phyloP scores from a whole-genome alignment of 2,113 vertebrate species.

The Albula glossodonta region DNA sequence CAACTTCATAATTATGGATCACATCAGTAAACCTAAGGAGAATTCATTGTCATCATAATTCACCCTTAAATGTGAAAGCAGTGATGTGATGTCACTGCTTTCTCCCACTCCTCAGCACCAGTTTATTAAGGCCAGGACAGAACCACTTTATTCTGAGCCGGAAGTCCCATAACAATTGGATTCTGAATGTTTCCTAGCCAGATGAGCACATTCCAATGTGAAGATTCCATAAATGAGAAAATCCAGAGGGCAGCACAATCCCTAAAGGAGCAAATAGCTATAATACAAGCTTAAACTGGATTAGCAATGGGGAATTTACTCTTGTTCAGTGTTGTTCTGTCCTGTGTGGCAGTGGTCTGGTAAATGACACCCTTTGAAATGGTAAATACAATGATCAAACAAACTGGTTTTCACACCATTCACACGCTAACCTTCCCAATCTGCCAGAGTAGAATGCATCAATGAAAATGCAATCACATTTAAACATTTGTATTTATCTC shows the following conservation, averaged over 20 bases:
- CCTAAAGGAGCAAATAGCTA: neutral
- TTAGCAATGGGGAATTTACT: neutral
- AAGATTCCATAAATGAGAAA: neutral
- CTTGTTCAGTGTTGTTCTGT: neutral
- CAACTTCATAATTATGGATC: neutral
- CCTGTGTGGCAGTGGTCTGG: neutral
- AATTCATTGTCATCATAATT: neutral
- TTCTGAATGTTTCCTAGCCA: conserved; percentile 20
- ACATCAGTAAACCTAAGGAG: neutral
- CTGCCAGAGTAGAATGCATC: no score
- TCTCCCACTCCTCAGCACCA: no score
- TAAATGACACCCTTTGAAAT: neutral
- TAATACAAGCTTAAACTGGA: neutral
- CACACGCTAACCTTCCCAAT: no score
- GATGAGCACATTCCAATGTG: neutral
- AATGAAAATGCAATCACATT: no score
- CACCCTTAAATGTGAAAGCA: no score
- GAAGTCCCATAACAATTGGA: conserved; percentile 16
- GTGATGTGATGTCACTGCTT: no score
- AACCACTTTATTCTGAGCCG: no score
- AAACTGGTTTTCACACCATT: no score
- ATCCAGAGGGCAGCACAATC: neutral
- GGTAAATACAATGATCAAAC: neutral
- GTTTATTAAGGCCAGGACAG: no score
- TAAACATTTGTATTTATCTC: no score